These are phyloP conservation scores for Microtus pennsylvanicus DNA, from an alignment of 2,113 vertebrate genomes.

Conservation along the genomic window DNA sequence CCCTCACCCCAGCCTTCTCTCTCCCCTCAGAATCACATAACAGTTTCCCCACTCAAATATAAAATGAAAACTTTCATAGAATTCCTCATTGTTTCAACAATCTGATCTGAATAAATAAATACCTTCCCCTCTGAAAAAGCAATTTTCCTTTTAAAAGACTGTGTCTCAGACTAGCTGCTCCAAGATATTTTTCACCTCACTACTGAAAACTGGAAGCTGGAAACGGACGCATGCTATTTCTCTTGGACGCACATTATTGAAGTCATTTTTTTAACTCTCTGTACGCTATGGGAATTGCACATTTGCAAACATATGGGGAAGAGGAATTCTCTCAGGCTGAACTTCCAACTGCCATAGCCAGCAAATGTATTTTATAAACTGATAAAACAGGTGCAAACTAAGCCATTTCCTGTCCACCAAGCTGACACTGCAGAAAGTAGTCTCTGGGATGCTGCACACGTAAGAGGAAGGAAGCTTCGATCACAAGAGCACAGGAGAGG, in stretches of 20 bases:
- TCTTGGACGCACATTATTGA: background rate
- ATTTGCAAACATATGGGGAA: background rate
- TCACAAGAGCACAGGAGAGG: background rate
- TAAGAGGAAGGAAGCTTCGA: background rate
- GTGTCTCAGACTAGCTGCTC: background rate
- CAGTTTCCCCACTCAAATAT: background rate
- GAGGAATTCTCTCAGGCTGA: background rate
- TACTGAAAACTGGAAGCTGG: background rate
- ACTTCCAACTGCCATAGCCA: background rate
- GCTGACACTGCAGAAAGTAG: background rate
- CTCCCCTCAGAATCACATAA: background rate
- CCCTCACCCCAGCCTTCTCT: background rate
- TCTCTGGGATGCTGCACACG: no score
- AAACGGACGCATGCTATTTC: background rate
- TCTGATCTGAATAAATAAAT: background rate
- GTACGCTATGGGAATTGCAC: background rate
- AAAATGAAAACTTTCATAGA: conserved; percentile 4
- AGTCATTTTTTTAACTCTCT: background rate
- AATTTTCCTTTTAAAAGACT: background rate
- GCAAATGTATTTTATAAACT: background rate
- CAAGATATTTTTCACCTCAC: background rate
- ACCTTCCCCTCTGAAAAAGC: background rate
- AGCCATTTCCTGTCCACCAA: background rate
- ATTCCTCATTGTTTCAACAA: background rate
- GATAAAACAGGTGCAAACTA: background rate